Evolutionary conservation across 1,140 invertebrate genomes (phyloP).

Genomic region (Lepidurus arcticus): DNA sequence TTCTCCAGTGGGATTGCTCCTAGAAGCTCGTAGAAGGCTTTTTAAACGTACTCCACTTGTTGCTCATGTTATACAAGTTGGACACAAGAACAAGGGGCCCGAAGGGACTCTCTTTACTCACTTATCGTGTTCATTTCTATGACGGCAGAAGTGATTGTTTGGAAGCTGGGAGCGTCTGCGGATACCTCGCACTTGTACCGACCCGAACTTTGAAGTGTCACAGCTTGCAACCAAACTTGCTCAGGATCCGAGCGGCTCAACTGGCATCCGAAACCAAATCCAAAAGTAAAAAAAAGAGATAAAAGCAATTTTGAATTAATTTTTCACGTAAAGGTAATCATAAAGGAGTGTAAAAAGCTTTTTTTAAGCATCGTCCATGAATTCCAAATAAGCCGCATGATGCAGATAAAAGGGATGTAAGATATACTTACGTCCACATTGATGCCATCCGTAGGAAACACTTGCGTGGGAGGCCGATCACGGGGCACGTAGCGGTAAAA

Average conservation of each 20-base stretch:
- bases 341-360: background rate
- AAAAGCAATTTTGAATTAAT: background rate
- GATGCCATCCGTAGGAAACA: conserved; percentile 66
- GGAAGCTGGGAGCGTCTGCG: conserved; percentile 42
- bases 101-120: background rate
- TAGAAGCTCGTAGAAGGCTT: no score
- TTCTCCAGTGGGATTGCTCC: no score
- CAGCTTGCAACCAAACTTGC: conserved; percentile 24
- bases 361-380: background rate
- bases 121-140: conserved; percentile 31
- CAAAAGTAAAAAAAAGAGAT: background rate
- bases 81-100: background rate
- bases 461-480: conserved; percentile 63
- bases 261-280: background rate
- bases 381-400: background rate
- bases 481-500: conserved; percentile 75
- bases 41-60: background rate
- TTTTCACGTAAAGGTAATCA: background rate
- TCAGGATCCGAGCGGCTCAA: conserved; percentile 26
- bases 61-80: background rate
- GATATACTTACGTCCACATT: conserved; percentile 68
- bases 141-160: conserved; percentile 35
- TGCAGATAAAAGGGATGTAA: conserved; percentile 32
- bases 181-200: conserved; percentile 44
- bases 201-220: conserved; percentile 36